phyloP scores from a whole-genome alignment of 1,140 invertebrate species.

The Drosophila seguyi region DNA sequence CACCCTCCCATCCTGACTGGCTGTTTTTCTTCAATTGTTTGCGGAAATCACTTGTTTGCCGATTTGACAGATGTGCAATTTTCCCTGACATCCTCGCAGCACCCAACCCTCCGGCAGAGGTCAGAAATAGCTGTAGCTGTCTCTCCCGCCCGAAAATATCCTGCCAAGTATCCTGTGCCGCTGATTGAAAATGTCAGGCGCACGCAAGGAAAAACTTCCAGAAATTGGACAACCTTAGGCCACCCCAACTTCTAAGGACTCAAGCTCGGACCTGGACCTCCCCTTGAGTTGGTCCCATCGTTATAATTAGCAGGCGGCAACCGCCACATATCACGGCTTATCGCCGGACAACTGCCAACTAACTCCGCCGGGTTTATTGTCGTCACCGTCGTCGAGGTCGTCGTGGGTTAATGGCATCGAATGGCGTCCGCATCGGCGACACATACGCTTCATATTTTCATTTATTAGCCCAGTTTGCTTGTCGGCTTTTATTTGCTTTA shows the following conservation, averaged over 20 bases:
- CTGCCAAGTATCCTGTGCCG: slow-evolving; percentile 24
- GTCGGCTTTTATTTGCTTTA: slow-evolving; percentile 76
- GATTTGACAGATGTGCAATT: slow-evolving; percentile 84
- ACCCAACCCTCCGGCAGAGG: slow-evolving; percentile 44
- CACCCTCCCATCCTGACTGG: slow-evolving; percentile 58
- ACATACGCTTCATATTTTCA: slow-evolving; percentile 79
- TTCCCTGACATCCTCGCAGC: slow-evolving; percentile 75
- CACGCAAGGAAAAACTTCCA: slow-evolving; percentile 58
- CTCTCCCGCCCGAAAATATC: slow-evolving; percentile 11
- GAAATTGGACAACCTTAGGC: slow-evolving; percentile 19
- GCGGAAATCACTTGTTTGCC: slow-evolving; percentile 83
- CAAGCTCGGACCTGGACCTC: background rate
- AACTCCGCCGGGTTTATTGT: slow-evolving; percentile 15
- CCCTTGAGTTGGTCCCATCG: slow-evolving; percentile 9
- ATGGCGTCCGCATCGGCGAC: slow-evolving; percentile 37
- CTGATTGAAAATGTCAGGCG: slow-evolving; percentile 80
- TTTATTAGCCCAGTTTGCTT: slow-evolving; percentile 77
- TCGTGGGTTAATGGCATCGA: slow-evolving; percentile 37
- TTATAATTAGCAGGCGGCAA: slow-evolving; percentile 71
- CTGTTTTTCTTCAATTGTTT: slow-evolving; percentile 81
- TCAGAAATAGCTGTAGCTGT: slow-evolving; percentile 42
- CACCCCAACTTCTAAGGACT: background rate
- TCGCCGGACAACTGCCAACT: slow-evolving; percentile 45
- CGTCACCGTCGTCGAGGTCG: background rate
- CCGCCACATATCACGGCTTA: slow-evolving; percentile 50